Evolutionary conservation across 2,888 invertebrate genomes (phyloP).

Genomic region (Lepidonotus clava): DNA sequence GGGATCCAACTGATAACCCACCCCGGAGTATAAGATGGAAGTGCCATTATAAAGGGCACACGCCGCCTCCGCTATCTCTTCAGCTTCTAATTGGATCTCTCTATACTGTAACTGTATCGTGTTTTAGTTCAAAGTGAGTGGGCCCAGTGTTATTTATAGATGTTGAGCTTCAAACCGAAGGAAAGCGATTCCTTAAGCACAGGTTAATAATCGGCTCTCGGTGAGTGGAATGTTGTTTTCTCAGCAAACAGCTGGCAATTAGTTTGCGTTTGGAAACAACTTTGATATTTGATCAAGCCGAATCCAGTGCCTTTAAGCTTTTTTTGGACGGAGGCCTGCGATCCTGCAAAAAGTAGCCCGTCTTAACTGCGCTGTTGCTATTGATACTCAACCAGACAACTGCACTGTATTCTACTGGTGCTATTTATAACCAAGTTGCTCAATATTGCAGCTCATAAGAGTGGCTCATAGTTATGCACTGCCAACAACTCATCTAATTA

Average conservation of each 20-base stretch:
- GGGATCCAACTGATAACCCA: too few species aligned
- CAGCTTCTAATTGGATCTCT: not conserved
- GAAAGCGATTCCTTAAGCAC: not conserved
- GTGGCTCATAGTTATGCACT: not conserved
- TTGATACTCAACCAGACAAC: not conserved
- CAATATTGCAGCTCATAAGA: not conserved
- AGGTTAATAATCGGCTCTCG: not conserved
- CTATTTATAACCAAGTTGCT: constrained; percentile 1
- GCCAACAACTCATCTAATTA: not conserved
- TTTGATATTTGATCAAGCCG: not conserved
- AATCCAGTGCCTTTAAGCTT: not conserved
- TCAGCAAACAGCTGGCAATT: not conserved
- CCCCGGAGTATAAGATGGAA: too few species aligned
- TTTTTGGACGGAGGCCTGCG: too few species aligned
- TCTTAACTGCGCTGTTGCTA: constrained; percentile 2
- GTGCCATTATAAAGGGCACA: too few species aligned
- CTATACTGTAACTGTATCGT: not conserved
- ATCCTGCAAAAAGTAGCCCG: not conserved
- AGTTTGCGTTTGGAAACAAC: constrained; percentile 8
- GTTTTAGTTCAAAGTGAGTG: not conserved
- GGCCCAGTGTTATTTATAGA: not conserved
- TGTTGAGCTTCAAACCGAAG: not conserved
- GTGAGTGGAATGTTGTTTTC: constrained; percentile 10
- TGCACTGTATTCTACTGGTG: not conserved
- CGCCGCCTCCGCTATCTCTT: too few species aligned